Evolutionary conservation across 2,113 vertebrate species (phyloP).

Genomic region (Empidonax alnorum): DNA sequence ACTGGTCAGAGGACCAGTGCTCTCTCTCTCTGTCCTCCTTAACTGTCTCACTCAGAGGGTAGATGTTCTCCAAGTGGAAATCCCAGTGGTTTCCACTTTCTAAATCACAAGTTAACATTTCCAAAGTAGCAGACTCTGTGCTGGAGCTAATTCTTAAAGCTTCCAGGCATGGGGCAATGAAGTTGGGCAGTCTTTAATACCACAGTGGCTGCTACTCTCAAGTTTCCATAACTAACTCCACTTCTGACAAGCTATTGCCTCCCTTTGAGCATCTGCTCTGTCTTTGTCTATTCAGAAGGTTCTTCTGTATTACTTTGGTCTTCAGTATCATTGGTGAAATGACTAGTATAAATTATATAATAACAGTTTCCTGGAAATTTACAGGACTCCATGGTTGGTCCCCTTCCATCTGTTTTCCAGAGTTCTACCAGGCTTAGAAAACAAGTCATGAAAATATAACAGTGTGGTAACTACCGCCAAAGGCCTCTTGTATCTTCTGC

Average conservation of each 20-base stretch:
- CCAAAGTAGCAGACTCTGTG: background rate
- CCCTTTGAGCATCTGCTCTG: background rate
- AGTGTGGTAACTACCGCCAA: background rate
- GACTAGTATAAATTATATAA: background rate
- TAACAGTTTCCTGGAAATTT: background rate
- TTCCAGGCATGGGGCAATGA: background rate
- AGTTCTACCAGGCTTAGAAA: background rate
- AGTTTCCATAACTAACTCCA: background rate
- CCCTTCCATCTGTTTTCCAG: slow-evolving; percentile 7
- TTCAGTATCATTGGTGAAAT: background rate
- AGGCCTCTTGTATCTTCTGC: background rate
- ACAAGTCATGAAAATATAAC: background rate
- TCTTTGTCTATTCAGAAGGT: background rate
- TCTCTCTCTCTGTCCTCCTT: background rate
- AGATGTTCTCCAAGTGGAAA: background rate
- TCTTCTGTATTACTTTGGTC: background rate
- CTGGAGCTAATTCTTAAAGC: background rate
- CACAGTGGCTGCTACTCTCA: background rate
- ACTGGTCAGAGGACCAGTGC: background rate
- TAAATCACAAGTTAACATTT: background rate
- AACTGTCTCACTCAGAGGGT: background rate
- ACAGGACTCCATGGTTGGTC: background rate
- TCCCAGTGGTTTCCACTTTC: background rate
- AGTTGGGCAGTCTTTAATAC: background rate
- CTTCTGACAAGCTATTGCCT: background rate